phyloP scores from a whole-genome alignment of 2,113 vertebrate genomes.

The Cyphomyrus plagiostoma region DNA sequence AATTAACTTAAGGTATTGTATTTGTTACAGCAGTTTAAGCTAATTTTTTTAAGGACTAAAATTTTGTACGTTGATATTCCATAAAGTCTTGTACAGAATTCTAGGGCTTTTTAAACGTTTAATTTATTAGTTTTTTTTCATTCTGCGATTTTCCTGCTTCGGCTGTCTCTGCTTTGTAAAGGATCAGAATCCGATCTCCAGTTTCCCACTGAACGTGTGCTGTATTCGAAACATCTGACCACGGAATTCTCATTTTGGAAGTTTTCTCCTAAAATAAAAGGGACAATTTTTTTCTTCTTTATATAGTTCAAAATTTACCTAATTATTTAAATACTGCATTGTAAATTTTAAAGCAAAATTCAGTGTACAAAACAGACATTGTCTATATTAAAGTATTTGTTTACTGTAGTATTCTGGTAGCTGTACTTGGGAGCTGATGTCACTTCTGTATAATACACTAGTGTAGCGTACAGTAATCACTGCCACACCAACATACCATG shows the following conservation, averaged over 20 bases:
- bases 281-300: constrained; percentile 36
- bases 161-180: constrained; percentile 53
- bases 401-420: constrained; percentile 42
- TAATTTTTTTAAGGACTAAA: constrained; percentile 38
- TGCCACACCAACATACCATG: neutral
- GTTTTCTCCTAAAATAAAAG: constrained; percentile 41
- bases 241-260: constrained; percentile 49
- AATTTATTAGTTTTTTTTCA: constrained; percentile 53
- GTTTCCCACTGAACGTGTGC: constrained; percentile 47
- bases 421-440: neutral
- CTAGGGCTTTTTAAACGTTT: constrained; percentile 36
- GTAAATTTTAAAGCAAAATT: constrained; percentile 53
- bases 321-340: constrained; percentile 62
- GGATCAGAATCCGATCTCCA: constrained; percentile 45
- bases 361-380: constrained; percentile 48
- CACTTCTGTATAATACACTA: neutral
- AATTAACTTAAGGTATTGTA: constrained; percentile 36
- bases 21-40: constrained; percentile 69
- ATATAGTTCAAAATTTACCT: constrained; percentile 41
- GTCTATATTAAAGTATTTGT: constrained; percentile 60
- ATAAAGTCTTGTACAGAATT: constrained; percentile 60
- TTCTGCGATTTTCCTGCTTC: constrained; percentile 11
- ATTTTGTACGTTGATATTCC: constrained; percentile 64
- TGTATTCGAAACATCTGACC: constrained; percentile 44
- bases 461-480: neutral